Percentiles rank a stretch among this genome's conserved stretches.
These are phyloP conservation scores for Epiblema foenella DNA, from an alignment of 2,888 invertebrate species.

Conservation along the genomic window DNA sequence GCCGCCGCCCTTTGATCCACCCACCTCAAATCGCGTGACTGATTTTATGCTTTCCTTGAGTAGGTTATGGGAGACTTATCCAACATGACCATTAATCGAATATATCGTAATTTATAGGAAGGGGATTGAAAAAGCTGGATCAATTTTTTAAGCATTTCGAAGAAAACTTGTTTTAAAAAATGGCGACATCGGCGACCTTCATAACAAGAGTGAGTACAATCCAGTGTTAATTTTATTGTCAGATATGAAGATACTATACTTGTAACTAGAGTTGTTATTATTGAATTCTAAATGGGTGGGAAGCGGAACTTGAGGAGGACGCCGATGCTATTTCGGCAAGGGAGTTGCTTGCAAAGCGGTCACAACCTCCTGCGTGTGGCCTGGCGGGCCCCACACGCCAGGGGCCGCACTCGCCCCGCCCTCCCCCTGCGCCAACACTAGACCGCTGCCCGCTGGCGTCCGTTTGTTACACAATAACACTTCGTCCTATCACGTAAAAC, in stretches of 20 bases:
- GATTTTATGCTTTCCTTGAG: conserved; percentile 71
- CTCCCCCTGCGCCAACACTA: conserved; percentile 83
- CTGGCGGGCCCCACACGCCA: conserved; percentile 85
- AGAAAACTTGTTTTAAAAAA: conserved; percentile 28
- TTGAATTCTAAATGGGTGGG: conserved; percentile 55
- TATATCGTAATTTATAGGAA: not conserved
- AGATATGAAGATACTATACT: conserved; percentile 3
- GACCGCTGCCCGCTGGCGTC: conserved; percentile 83
- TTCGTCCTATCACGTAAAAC: conserved; percentile 67
- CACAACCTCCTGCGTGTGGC: conserved; percentile 86
- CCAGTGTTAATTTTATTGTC: conserved; percentile 34
- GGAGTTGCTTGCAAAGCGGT: conserved; percentile 84
- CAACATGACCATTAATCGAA: conserved; percentile 43
- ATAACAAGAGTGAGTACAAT: conserved; percentile 23
- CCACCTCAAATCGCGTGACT: conserved; percentile 83
- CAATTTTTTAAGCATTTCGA: not conserved
- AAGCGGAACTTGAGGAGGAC: conserved; percentile 62
- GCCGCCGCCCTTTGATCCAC: conserved; percentile 85
- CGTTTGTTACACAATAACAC: conserved; percentile 81
- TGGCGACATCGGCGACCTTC: conserved; percentile 43
- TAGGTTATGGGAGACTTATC: conserved; percentile 54
- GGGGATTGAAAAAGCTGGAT: not conserved
- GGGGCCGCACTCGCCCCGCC: conserved; percentile 84
- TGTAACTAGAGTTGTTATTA: conserved; percentile 29
- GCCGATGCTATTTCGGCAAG: conserved; percentile 78